Conservation (phyloP, 1,140 invertebrate species). For the Ctenoplectra terminalis region DNA sequence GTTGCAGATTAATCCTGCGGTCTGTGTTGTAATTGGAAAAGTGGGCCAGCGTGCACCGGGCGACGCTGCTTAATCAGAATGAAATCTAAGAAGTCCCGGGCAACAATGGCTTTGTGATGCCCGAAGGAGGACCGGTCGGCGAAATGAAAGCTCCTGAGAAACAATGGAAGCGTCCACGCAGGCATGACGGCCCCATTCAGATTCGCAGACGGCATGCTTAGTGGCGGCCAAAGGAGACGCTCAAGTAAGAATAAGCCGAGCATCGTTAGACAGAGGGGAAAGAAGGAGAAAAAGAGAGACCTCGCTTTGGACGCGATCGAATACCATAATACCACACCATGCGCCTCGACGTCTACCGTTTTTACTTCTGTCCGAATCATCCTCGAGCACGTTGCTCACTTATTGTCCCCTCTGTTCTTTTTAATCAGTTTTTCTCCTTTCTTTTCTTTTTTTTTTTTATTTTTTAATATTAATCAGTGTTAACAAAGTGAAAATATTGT, state of each 20-base stretch:
- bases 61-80: constrained; percentile 60
- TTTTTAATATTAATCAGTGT: background rate
- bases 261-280: background rate
- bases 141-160: constrained; percentile 65
- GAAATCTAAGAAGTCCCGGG: constrained; percentile 57
- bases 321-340: background rate
- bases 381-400: background rate
- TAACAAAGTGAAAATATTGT: too few species aligned
- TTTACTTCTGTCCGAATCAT: background rate
- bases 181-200: constrained; percentile 68
- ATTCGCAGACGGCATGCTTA: constrained; percentile 63
- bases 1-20: constrained; percentile 51
- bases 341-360: background rate
- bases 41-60: constrained; percentile 32
- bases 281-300: background rate
- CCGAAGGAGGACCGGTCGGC: constrained; percentile 48
- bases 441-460: background rate
- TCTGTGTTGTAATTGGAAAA: constrained; percentile 16
- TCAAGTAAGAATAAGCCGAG: constrained; percentile 57
- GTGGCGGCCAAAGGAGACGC: constrained; percentile 55
- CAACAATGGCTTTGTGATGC: constrained; percentile 54
- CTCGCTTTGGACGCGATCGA: constrained; percentile 3
- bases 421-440: too few species aligned
- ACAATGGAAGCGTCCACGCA: constrained; percentile 69
- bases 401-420: too few species aligned